Base-by-base conservation (phyloP, 2,888 invertebrate genomes). In the Pasiphila rectangulata region DNA sequence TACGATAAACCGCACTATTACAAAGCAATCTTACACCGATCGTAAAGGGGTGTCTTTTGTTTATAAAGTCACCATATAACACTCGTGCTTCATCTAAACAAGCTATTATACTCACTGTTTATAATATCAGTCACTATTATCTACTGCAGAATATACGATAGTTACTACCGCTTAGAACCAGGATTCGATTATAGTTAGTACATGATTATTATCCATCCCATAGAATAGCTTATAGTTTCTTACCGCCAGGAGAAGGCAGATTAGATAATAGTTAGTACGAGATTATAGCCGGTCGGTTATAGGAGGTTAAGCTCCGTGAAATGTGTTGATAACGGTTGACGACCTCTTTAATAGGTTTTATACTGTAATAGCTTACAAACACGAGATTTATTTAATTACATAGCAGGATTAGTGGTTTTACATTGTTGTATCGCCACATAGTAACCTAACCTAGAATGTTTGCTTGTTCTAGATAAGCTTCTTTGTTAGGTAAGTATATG, bases 31-130 rank as follows among this genome's bases (percentile, higher is more conserved):
- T 24, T 37, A 51, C 41, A 50, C 42, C 46, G 41, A 48, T 58
- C 56, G 38, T 54, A 54, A 54, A 54, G 49, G 30, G 52, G 46
- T 40, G 24, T 27, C 52, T 41, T 52, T 59, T 61, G 60, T 65
- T 60, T 63, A 60, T 56, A 47, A 61, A 60, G 52, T 46, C 41
- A 52, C 59, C 62, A 72, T 75, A 73, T 72, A 78, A 61, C 72
- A 74, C 68, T 76, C 61, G 42, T 53, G 47, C 48, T 68, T 61
- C 66, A 64, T 66, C 72, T 73, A 73, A 77, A 76, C 72, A 76
- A 71, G 69, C 72, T 56, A 72, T 77, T 70, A 70, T 64, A 63
- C 66, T 71, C 71, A 37, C 57, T 51, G 58, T 50, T 46, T 59
- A 61, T 24, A 10, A n/a, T 23, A 7, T 17, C 10, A 40, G 12